Conservation (phyloP, 1,140 invertebrate species). For the Caenorhabditis latens region DNA sequence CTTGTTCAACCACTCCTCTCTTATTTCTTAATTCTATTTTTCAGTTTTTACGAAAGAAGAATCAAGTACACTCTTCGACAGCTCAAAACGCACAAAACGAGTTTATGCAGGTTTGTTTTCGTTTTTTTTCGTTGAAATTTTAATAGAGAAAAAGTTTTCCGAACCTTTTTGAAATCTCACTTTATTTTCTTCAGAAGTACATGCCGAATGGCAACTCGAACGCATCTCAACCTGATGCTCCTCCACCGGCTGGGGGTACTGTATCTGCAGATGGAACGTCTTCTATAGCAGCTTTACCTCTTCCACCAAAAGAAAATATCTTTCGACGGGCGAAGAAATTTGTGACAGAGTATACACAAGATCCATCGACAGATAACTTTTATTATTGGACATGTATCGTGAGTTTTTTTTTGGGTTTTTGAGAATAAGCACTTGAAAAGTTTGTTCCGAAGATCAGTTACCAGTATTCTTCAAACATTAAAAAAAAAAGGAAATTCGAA, state of each 20-base stretch:
- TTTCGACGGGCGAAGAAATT: not conserved
- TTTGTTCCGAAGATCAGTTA: too few species aligned
- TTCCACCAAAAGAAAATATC: not conserved
- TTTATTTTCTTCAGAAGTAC: not conserved
- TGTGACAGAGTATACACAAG: constrained; percentile 36
- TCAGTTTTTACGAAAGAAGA: not conserved
- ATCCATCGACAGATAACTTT: constrained; percentile 48
- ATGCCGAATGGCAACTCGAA: constrained; percentile 20
- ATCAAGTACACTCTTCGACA: constrained; percentile 11
- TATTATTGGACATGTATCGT: constrained; percentile 59
- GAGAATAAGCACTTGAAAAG: too few species aligned
- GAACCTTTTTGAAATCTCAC: not conserved
- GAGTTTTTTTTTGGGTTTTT: not conserved
- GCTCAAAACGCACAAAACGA: constrained; percentile 41
- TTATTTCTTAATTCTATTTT: not conserved
- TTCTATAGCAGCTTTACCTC: not conserved
- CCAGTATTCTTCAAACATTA: too few species aligned
- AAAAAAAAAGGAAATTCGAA: too few species aligned
- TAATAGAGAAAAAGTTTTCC: not conserved
- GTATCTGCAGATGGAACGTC: not conserved
- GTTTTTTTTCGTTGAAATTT: not conserved
- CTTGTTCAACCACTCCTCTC: too few species aligned
- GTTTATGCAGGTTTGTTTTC: constrained; percentile 25
- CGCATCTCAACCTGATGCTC: not conserved
- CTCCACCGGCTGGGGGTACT: not conserved